Conservation (phyloP, 1,140 invertebrate genomes). For the Lasioglossum albipes region DNA sequence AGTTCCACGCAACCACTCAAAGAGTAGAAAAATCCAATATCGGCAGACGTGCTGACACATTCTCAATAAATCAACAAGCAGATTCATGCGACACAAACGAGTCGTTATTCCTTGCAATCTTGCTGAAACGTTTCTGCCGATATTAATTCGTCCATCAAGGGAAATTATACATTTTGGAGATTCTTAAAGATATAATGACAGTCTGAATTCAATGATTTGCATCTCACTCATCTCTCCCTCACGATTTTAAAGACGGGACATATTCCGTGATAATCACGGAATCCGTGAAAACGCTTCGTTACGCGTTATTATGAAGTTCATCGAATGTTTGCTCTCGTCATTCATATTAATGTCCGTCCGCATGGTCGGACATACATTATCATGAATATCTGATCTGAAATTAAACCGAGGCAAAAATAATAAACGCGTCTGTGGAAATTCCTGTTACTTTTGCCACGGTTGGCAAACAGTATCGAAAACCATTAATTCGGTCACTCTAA, state of each 20-base stretch:
- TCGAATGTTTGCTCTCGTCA: background rate
- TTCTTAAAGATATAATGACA: too few species aligned
- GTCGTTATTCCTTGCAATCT: too few species aligned
- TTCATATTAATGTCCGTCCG: background rate
- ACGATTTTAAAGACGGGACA: background rate
- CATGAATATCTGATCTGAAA: constrained; percentile 10
- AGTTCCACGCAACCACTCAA: too few species aligned
- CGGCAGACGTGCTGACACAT: too few species aligned
- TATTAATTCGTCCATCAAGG: too few species aligned
- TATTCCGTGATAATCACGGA: background rate
- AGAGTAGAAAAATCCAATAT: too few species aligned
- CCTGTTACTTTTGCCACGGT: background rate
- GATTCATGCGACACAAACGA: too few species aligned
- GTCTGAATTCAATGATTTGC: too few species aligned
- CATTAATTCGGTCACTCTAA: constrained; percentile 14
- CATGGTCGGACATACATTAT: background rate
- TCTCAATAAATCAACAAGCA: too few species aligned
- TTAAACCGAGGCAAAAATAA: constrained; percentile 28
- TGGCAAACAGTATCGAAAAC: background rate
- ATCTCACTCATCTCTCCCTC: too few species aligned
- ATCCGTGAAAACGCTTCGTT: background rate
- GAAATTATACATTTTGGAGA: too few species aligned
- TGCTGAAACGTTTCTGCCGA: too few species aligned
- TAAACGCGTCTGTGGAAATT: background rate
- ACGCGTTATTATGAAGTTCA: background rate